Evolutionary conservation across 2,888 invertebrate species (phyloP).

Genomic region (Andrena trimmerana): DNA sequence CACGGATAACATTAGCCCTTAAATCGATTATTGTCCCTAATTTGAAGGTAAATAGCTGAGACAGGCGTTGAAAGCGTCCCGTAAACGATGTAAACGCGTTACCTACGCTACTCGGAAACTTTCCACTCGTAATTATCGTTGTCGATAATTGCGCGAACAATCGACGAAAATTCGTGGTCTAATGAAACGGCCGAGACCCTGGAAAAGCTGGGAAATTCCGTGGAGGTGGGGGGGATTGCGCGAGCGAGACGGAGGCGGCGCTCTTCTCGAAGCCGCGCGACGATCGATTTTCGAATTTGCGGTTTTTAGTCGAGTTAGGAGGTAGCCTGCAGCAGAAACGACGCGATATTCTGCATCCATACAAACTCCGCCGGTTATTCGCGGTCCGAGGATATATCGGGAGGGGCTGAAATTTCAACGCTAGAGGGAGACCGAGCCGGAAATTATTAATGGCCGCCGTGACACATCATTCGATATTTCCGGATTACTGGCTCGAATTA

Average conservation of each 20-base stretch:
- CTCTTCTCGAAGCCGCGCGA: constrained; percentile 29
- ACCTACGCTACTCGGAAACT: constrained; percentile 1
- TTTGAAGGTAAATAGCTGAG: background rate
- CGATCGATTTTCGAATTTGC: constrained; percentile 63
- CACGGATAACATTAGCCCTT: no score
- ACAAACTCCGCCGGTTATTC: constrained; percentile 7
- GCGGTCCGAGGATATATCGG: background rate
- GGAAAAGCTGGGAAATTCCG: constrained; percentile 36
- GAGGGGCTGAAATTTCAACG: constrained; percentile 18
- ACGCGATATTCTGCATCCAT: constrained; percentile 21
- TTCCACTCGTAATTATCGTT: constrained; percentile 41
- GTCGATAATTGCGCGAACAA: constrained; percentile 44
- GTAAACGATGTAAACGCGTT: constrained; percentile 8
- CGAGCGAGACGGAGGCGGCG: constrained; percentile 5
- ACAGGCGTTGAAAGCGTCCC: background rate
- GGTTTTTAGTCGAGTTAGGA: constrained; percentile 56
- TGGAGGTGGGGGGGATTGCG: constrained; percentile 22
- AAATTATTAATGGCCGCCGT: constrained; percentile 56
- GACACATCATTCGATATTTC: constrained; percentile 48
- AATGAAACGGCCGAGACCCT: constrained; percentile 18
- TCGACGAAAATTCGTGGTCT: constrained; percentile 23
- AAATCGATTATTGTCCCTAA: no score
- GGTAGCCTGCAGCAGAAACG: constrained; percentile 32
- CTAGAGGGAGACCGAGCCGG: constrained; percentile 16
- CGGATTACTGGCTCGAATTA: constrained; percentile 24